These are phyloP conservation scores for Chrysolina americana DNA, from an alignment of 2,888 invertebrate species.

Conservation along the genomic window DNA sequence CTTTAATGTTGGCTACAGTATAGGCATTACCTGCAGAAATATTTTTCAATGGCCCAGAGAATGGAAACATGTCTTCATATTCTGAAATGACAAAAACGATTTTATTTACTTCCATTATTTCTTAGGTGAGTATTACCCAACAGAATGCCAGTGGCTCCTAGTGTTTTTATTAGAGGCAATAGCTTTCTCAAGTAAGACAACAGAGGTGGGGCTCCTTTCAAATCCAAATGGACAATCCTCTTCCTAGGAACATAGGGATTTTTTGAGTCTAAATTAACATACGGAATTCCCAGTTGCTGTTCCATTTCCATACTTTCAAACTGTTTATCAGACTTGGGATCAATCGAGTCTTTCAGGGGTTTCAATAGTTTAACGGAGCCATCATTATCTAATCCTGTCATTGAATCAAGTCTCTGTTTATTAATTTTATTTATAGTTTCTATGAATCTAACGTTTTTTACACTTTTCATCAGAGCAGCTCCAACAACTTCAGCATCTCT, in stretches of 20 bases:
- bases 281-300: conserved; percentile 68
- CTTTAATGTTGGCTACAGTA: conserved; percentile 71
- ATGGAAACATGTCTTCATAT: conserved; percentile 90
- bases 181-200: conserved; percentile 74
- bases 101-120: too few species aligned
- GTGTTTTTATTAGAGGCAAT: conserved; percentile 73
- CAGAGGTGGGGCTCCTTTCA: conserved; percentile 84
- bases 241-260: conserved; percentile 71
- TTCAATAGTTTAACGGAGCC: conserved; percentile 60
- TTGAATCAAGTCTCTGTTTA: conserved; percentile 39
- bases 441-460: conserved; percentile 59
- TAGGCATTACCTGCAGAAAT: conserved; percentile 76
- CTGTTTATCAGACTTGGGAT: conserved; percentile 41
- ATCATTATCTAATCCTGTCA: conserved; percentile 43
- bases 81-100: conserved; percentile 66
- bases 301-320: conserved; percentile 60
- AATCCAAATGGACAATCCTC: conserved; percentile 81
- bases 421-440: conserved; percentile 51
- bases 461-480: conserved; percentile 57
- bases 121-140: conserved; percentile 57
- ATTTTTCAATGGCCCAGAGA: conserved; percentile 73
- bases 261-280: conserved; percentile 66
- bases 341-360: conserved; percentile 64
- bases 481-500: conserved; percentile 53
- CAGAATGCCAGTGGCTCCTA: conserved; percentile 81